These are phyloP conservation scores for Pteropus alecto DNA, from an alignment of 2,113 vertebrate genomes.

Conservation along the genomic window DNA sequence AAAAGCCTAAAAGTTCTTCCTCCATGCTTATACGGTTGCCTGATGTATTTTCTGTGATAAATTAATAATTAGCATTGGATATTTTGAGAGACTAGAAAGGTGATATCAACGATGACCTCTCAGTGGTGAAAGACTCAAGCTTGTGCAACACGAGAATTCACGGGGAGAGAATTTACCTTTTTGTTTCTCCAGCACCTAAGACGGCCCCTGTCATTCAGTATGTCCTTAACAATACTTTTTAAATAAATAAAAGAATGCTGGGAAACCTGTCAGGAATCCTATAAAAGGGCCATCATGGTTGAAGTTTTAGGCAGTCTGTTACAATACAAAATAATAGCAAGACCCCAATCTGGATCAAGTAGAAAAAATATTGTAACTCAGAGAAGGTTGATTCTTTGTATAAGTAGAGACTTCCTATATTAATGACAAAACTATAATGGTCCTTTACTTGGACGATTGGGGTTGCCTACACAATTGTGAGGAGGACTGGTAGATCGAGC, in stretches of 20 bases:
- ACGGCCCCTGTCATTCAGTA: not conserved
- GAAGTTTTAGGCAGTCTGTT: not conserved
- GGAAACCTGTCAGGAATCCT: not conserved
- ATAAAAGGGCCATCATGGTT: not conserved
- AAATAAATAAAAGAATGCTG: not conserved
- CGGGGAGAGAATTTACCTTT: rapidly evolving
- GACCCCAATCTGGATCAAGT: not conserved
- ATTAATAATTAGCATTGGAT: not conserved
- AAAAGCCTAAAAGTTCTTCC: not conserved
- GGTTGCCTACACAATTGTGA: not conserved
- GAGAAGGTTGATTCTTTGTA: not conserved
- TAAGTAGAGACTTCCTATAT: not conserved
- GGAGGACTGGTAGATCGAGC: not conserved
- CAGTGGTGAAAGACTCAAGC: not conserved
- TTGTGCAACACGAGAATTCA: not conserved
- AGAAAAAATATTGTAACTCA: not conserved
- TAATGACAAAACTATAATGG: not conserved
- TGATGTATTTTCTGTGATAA: not conserved
- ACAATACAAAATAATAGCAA: not conserved
- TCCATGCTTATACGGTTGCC: not conserved
- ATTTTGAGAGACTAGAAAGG: not conserved
- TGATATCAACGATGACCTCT: not conserved
- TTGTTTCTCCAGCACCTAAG: not conserved
- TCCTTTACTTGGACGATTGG: not conserved
- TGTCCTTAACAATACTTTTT: not conserved